phyloP scores from a whole-genome alignment of 2,797 vertebrate species.

The Merluccius polli region DNA sequence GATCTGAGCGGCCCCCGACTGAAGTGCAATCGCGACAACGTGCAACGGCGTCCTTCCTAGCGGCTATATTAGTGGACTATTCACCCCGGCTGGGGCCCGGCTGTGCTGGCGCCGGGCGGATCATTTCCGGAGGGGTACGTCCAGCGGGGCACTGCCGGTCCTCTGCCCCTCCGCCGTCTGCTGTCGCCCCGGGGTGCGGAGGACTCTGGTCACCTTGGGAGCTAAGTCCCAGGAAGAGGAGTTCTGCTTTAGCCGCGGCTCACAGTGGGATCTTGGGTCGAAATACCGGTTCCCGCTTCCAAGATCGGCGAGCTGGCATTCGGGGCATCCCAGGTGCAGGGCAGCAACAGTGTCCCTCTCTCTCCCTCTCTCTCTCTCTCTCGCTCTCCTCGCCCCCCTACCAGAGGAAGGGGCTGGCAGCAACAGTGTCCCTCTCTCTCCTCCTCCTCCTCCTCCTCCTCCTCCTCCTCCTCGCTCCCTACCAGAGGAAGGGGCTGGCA shows the following conservation, averaged over 20 bases:
- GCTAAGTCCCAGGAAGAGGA: constrained; percentile 62
- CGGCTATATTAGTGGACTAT: too few species aligned
- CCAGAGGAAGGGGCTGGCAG: too few species aligned
- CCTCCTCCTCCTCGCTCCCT: constrained; percentile 13
- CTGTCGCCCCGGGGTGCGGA: constrained; percentile 57
- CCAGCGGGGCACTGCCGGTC: constrained; percentile 62
- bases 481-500: constrained; percentile 45
- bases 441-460: neutral
- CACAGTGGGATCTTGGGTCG: constrained; percentile 64
- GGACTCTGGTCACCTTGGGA: constrained; percentile 61
- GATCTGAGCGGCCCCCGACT: too few species aligned
- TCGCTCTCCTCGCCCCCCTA: constrained; percentile 37
- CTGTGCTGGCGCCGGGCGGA: constrained; percentile 59
- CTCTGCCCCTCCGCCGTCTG: constrained; percentile 69
- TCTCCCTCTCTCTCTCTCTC: constrained; percentile 34
- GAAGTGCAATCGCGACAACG: too few species aligned
- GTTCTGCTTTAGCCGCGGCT: constrained; percentile 56
- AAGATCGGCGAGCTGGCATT: constrained; percentile 67
- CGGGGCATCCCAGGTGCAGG: constrained; percentile 65
- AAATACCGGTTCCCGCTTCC: constrained; percentile 63
- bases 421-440: constrained; percentile 52
- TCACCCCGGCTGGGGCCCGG: constrained; percentile 13
- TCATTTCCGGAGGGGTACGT: constrained; percentile 68
- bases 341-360: constrained; percentile 58
- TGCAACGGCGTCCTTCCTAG: too few species aligned